phyloP scores from a whole-genome alignment of 2,113 vertebrate species.

The Shinisaurus crocodilurus region DNA sequence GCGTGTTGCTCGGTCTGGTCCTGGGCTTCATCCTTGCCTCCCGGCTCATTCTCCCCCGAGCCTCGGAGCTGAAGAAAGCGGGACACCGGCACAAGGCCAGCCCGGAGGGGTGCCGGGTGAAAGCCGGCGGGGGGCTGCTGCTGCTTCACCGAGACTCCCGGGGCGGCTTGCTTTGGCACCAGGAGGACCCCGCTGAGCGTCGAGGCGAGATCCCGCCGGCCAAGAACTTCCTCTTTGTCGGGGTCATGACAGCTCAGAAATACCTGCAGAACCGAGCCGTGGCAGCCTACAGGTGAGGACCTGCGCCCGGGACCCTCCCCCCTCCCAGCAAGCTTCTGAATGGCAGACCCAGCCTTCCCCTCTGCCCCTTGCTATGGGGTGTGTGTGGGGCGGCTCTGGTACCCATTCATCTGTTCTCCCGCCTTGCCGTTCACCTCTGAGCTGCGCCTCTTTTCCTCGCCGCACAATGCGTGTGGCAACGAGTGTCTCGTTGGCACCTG shows the following conservation, averaged over 20 bases:
- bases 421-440: neutral
- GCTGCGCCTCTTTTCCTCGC: neutral
- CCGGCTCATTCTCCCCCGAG: slow-evolving; percentile 86
- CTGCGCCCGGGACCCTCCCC: neutral
- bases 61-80: slow-evolving; percentile 83
- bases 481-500: no score
- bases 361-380: neutral
- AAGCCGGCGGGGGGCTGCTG: slow-evolving; percentile 51
- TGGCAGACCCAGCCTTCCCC: neutral
- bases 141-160: slow-evolving; percentile 65
- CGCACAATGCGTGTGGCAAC: neutral
- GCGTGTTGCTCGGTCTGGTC: slow-evolving; percentile 89
- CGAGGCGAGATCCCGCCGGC: slow-evolving; percentile 64
- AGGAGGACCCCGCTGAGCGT: slow-evolving; percentile 20
- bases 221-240: slow-evolving; percentile 89
- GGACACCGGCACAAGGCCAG: slow-evolving; percentile 80
- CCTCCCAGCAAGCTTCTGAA: neutral
- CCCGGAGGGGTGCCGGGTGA: slow-evolving; percentile 56
- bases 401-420: neutral
- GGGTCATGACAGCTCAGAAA: slow-evolving; percentile 97
- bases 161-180: slow-evolving; percentile 70
- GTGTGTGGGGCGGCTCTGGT: neutral
- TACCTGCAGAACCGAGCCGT: slow-evolving; percentile 93
- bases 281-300: slow-evolving; percentile 88
- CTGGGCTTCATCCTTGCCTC: slow-evolving; percentile 93